These are phyloP conservation scores for Haliclona indistincta DNA, from an alignment of 37 sponge, comb jelly and placozoan genomes.

Conservation along the genomic window DNA sequence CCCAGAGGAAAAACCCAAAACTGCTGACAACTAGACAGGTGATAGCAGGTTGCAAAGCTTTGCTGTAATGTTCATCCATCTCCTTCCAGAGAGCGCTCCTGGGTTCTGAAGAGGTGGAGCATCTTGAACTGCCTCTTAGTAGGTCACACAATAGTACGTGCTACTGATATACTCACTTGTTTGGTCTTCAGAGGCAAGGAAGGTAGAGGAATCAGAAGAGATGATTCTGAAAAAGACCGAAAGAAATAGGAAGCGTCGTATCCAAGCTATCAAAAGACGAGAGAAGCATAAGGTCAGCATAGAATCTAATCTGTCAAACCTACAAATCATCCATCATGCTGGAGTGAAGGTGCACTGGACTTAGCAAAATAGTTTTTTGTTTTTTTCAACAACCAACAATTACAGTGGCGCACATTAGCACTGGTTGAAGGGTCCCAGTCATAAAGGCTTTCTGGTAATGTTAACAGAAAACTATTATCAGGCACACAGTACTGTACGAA, in stretches of 20 bases:
- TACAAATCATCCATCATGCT: neutral
- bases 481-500: too few species aligned
- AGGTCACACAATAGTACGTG: neutral
- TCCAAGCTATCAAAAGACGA: constrained; percentile 61
- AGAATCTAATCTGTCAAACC: neutral
- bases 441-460: too few species aligned
- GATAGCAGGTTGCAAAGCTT: neutral
- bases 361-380: too few species aligned
- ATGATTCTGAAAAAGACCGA: constrained; percentile 81
- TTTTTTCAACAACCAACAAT: too few species aligned
- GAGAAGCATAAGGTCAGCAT: constrained; percentile 67
- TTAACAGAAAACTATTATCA: too few species aligned
- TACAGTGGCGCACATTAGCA: too few species aligned
- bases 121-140: constrained; percentile 48
- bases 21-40: constrained; percentile 81
- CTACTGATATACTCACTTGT: neutral
- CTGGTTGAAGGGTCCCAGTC: too few species aligned
- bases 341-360: too few species aligned
- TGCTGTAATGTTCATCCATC: neutral
- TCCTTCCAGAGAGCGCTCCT: constrained; percentile 45
- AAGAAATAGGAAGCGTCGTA: constrained; percentile 63
- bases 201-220: constrained; percentile 64
- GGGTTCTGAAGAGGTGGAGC: constrained; percentile 12
- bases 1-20: constrained; percentile 28
- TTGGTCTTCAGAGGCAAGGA: neutral